Evolutionary conservation across 2,113 vertebrate genomes (phyloP).

Genomic region (Lamprologus sp.): DNA sequence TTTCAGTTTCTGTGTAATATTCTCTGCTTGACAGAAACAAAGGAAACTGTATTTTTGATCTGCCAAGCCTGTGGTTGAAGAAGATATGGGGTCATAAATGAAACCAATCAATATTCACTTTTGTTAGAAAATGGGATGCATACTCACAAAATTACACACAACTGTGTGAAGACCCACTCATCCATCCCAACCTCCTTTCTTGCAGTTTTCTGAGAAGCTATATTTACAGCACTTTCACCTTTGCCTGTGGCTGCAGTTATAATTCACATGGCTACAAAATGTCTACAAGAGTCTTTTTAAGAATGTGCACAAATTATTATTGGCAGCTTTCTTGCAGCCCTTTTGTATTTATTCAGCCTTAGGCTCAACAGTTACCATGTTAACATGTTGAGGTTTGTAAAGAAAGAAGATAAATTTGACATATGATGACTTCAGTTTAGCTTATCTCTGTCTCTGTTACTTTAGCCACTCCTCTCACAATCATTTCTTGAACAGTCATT

Average conservation of each 20-base stretch:
- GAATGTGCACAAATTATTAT: background rate
- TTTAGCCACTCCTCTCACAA: background rate
- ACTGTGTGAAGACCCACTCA: background rate
- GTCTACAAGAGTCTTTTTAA: background rate
- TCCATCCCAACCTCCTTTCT: background rate
- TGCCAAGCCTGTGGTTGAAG: background rate
- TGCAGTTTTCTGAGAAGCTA: background rate
- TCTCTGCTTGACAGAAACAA: background rate
- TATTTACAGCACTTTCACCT: background rate
- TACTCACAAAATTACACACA: background rate
- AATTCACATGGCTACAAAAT: background rate
- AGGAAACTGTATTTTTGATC: background rate
- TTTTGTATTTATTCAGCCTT: background rate
- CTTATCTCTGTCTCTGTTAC: background rate
- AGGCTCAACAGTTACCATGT: background rate
- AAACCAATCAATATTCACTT: background rate
- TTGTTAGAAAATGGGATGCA: background rate
- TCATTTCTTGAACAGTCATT: background rate
- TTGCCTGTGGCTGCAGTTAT: background rate
- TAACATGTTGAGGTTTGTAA: background rate
- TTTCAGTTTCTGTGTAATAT: background rate
- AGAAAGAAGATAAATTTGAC: background rate
- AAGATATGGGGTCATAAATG: background rate
- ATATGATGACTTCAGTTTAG: background rate
- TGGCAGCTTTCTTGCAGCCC: background rate